Base-by-base conservation (phyloP, 2,797 vertebrate genomes). In the Thunnus albacares region DNA sequence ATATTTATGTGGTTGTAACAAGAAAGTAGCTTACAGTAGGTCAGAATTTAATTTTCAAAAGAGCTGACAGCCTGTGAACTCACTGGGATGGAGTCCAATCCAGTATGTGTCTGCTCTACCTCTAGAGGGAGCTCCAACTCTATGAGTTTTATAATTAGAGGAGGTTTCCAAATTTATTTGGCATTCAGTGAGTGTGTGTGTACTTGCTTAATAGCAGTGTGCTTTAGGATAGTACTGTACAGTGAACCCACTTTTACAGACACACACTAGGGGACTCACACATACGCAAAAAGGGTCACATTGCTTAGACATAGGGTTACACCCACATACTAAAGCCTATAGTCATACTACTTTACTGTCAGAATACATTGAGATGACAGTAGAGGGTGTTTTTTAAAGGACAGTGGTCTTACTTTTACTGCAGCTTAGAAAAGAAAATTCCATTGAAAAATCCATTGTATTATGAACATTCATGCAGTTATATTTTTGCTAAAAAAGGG, bases 101-200 rank as follows among this genome's bases (percentile, higher is more conserved):
- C 20, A 56, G 30, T 6, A 1, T 26, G 9, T 18, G 2, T 33
- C 43, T 11, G 12, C 26, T 82, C 12, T 13, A 15, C 90, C 92
- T 30, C 77, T 91, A 93, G 92, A 92, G 90, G 93, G 93, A 65
- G 88, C 92, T 93, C 83, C 26, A n/a, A 55, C 81, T 83, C 90
- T 85, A 5, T 71, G 26, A 38, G 18, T 81, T 52, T 43, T 1
- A 49, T 43, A 58, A 22, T 66, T 11, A 20, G 24, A 75, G 13
- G 58, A 43, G 15, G 13, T 26, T 20, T 55, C 49, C 55, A 24
- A 41, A 33, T 83, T 63, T 83, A 33, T 83, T 63, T 83, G 41
- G 73, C 79, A 68, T 67, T 77, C 20, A 59, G 17, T 79, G 43
- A 17, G 10, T 69, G 70, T 59, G 12, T 71, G 61, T 80, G n/a